phyloP scores from a whole-genome alignment of 2,113 vertebrate species.

The Syrmaticus mikado region DNA sequence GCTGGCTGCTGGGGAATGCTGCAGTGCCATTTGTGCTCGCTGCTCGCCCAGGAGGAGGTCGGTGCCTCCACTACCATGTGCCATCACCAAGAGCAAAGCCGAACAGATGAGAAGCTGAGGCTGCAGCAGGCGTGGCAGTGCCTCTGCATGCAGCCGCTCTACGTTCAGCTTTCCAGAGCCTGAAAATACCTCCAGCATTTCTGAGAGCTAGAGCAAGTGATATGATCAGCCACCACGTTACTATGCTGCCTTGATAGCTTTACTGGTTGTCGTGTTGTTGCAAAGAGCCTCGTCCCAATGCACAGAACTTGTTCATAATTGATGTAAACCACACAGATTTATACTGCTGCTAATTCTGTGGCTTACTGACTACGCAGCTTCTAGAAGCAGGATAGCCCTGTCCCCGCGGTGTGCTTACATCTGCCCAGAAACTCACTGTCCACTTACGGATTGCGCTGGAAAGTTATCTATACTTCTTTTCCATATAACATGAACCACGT shows the following conservation, averaged over 20 bases:
- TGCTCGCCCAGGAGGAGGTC: not conserved
- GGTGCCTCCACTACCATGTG: not conserved
- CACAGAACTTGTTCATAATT: not conserved
- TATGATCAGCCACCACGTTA: rapidly evolving
- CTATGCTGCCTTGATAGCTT: not conserved
- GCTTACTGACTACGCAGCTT: not conserved
- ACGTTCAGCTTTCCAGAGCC: not conserved
- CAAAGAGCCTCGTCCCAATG: not conserved
- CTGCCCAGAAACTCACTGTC: rapidly evolving
- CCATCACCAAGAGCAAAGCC: rapidly evolving
- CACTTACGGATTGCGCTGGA: rapidly evolving
- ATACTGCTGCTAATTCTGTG: not conserved
- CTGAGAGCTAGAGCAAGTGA: not conserved
- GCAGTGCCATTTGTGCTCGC: rapidly evolving
- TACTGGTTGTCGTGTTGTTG: not conserved
- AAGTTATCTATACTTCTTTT: not conserved
- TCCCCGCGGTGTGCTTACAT: rapidly evolving
- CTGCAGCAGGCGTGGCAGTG: rapidly evolving
- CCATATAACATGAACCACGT: rapidly evolving
- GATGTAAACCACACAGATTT: not conserved
- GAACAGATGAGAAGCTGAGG: not conserved
- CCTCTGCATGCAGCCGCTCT: not conserved
- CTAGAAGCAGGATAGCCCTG: rapidly evolving
- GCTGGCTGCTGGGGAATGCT: not conserved
- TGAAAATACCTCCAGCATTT: not conserved